These are phyloP conservation scores for Andrena praecox DNA, from an alignment of 2,888 invertebrate genomes.

Conservation along the genomic window DNA sequence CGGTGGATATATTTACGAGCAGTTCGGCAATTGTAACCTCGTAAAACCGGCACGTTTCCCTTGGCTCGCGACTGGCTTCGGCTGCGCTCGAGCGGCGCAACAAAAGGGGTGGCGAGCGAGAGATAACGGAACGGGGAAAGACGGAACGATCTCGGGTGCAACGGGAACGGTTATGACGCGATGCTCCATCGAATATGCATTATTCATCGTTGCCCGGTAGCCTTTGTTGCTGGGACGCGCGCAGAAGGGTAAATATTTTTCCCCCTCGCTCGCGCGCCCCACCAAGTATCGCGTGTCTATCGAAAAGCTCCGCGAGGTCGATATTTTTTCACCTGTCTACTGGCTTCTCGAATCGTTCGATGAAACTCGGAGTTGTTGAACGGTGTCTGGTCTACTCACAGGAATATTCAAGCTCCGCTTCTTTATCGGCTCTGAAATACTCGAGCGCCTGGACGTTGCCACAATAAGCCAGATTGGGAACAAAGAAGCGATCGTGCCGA, in stretches of 20 bases:
- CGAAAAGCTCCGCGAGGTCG: neutral
- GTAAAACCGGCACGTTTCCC: constrained; percentile 47
- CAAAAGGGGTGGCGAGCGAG: constrained; percentile 17
- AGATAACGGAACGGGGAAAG: constrained; percentile 39
- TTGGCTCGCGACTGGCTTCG: neutral
- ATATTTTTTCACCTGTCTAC: neutral
- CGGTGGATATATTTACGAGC: constrained; percentile 59
- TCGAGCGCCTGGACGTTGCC: too few relatives aligned
- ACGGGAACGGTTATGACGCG: constrained; percentile 54
- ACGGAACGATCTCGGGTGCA: constrained; percentile 18
- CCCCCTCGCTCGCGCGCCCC: neutral
- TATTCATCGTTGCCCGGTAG: constrained; percentile 44
- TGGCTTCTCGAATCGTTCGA: neutral
- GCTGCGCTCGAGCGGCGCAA: constrained; percentile 28
- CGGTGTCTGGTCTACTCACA: too few relatives aligned
- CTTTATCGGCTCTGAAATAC: neutral
- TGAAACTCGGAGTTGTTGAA: neutral
- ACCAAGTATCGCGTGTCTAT: neutral
- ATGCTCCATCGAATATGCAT: constrained; percentile 58
- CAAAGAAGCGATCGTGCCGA: neutral
- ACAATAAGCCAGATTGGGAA: too few relatives aligned
- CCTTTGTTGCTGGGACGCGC: constrained; percentile 41
- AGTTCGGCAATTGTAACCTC: constrained; percentile 40
- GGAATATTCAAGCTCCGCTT: neutral
- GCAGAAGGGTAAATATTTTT: constrained; percentile 46